These are phyloP conservation scores for Barbus barbus DNA, from an alignment of 2,113 vertebrate genomes.

Conservation along the genomic window DNA sequence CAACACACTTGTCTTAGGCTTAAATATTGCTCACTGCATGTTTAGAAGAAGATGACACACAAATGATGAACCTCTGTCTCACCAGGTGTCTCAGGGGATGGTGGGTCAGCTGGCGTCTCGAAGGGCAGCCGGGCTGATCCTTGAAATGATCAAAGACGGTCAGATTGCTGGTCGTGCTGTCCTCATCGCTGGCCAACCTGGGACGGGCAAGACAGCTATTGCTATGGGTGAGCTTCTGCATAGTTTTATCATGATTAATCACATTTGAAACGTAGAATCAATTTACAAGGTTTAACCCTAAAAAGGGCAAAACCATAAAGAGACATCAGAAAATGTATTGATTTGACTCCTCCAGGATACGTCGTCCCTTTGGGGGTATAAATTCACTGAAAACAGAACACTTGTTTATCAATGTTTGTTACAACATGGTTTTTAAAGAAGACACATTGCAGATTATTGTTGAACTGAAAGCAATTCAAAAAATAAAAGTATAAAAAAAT, in stretches of 20 bases:
- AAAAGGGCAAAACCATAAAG: no score
- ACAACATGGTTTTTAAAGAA: no score
- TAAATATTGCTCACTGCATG: background rate
- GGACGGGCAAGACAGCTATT: slow-evolving; percentile 92
- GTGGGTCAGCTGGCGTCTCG: slow-evolving; percentile 90
- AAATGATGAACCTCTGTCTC: background rate
- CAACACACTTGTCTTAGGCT: background rate
- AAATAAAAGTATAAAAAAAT: no score
- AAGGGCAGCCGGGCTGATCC: slow-evolving; percentile 85
- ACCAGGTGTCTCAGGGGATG: slow-evolving; percentile 91
- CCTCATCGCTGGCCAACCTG: slow-evolving; percentile 89
- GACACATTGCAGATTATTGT: no score
- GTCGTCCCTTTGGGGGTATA: no score
- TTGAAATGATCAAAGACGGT: slow-evolving; percentile 94
- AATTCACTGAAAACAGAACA: no score
- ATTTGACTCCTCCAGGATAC: no score
- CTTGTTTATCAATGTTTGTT: no score
- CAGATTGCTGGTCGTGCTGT: slow-evolving; percentile 89
- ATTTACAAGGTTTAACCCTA: no score
- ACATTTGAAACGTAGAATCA: background rate
- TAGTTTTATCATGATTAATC: background rate
- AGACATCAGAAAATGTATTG: no score
- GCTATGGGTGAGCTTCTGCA: slow-evolving; percentile 82
- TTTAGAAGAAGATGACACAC: background rate
- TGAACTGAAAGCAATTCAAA: no score